Evolutionary conservation across 1,140 invertebrate species (phyloP).

Genomic region (Drosophila bocqueti): DNA sequence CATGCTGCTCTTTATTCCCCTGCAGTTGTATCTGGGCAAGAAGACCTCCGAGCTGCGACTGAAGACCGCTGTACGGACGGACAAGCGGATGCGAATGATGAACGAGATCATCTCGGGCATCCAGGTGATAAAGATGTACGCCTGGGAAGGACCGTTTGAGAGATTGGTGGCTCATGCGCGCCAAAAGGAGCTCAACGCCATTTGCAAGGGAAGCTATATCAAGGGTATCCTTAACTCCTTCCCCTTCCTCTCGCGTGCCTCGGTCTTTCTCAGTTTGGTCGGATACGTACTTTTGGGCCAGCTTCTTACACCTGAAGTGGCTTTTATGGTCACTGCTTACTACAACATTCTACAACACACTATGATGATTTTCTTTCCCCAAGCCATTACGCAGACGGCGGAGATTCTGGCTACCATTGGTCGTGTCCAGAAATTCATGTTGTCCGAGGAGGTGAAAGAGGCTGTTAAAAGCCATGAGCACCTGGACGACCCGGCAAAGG

Average conservation of each 20-base stretch:
- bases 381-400: constrained; percentile 86
- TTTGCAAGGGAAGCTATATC: no score
- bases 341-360: constrained; percentile 90
- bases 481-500: neutral
- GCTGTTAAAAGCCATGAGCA: neutral
- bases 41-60: no score
- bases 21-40: no score
- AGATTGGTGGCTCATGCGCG: no score
- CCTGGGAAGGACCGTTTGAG: no score
- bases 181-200: no score
- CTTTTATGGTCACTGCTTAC: constrained; percentile 90
- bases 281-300: constrained; percentile 89
- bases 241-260: constrained; percentile 90
- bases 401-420: constrained; percentile 89
- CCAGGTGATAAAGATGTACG: no score
- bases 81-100: no score
- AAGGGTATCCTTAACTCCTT: constrained; percentile 91
- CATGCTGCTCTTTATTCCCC: no score
- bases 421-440: constrained; percentile 89
- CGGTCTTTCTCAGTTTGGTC: constrained; percentile 92
- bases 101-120: no score
- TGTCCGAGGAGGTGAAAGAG: constrained; percentile 86
- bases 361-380: constrained; percentile 90
- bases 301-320: constrained; percentile 87
- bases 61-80: no score